Evolutionary conservation across 2,797 vertebrate genomes (phyloP), one percentile per base, ranked within the genome.

Genomic region (Sebastes goodei): DNA sequence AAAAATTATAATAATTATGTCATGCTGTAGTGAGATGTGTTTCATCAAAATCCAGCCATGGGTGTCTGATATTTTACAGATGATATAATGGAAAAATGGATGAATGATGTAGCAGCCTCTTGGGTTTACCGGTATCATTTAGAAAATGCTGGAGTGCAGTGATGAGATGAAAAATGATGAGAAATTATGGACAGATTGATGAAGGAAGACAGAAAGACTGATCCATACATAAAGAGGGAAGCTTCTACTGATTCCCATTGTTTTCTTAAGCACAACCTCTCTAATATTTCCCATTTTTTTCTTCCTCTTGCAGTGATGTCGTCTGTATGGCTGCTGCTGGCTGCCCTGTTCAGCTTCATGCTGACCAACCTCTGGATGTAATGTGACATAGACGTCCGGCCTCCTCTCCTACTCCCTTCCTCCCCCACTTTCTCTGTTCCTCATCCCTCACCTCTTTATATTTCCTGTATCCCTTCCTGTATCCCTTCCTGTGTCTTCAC

Each of bases 291-390:
- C 25, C 12, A 7, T 35, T n/a, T 77, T 33, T 66, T 8, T 61
- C 17, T 29, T 17, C 25, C 7, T 65, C 29, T 76, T 69, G 3
- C 83, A 96, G 94, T 74, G 69, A 73, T 83, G 53, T 94, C 94
- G 4, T 90, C 90, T 1, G 69, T 52, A 2, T 82, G 89, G 62
- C 68, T 95, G 82, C 76, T 94, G 49, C 68, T 93, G 75, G 3
- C 79, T 15, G 57, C 75, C n/a, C 69, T 92, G 67, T 71, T 93
- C 76, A 66, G 86, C 86, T 9, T 76, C 76, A 62, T 87, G 66
- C 27, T 94, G 85, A 83, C 86, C 60, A 78, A 79, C 87, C 4
- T 89, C 81, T 89, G 78, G 53, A 84, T 89, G 55, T 92, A 84
- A 25, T 23, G 10, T 25, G 15, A 10, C n/a, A 10, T 30, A 15